These are phyloP conservation scores for Cirrhinus mrigala DNA, from an alignment of 2,797 vertebrate species.

Conservation along the genomic window DNA sequence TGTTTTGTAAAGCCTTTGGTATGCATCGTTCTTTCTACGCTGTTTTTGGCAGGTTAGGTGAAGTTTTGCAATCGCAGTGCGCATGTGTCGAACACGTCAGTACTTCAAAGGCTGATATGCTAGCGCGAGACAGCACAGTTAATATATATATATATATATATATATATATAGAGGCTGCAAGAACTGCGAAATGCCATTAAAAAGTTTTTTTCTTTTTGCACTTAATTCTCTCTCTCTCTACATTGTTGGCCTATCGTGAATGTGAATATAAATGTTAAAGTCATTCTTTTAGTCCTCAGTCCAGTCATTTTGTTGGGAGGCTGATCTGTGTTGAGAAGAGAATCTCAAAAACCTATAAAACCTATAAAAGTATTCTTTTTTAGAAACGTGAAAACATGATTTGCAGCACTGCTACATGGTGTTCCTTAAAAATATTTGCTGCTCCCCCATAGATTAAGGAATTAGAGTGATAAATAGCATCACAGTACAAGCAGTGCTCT, in stretches of 20 bases:
- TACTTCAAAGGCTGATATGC: too few relatives aligned
- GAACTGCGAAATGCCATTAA: too few relatives aligned
- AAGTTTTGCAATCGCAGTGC: too few relatives aligned
- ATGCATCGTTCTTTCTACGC: too few relatives aligned
- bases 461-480: slow-evolving; percentile 13
- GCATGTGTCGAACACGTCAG: too few relatives aligned
- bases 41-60: too few relatives aligned
- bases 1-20: too few relatives aligned
- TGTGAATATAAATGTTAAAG: background rate
- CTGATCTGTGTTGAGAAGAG: background rate
- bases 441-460: slow-evolving; percentile 33
- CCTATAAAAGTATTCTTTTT: background rate
- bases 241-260: background rate
- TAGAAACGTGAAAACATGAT: background rate
- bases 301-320: background rate
- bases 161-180: too few relatives aligned
- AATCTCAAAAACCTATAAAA: background rate
- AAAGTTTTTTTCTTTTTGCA: too few relatives aligned
- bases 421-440: slow-evolving; percentile 37
- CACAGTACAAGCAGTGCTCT: slow-evolving; percentile 35
- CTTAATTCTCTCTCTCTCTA: background rate
- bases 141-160: too few relatives aligned
- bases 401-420: background rate
- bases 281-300: background rate
- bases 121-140: too few relatives aligned